phyloP scores from a whole-genome alignment of 2,888 invertebrate genomes.

The Dynastes hyllus region DNA sequence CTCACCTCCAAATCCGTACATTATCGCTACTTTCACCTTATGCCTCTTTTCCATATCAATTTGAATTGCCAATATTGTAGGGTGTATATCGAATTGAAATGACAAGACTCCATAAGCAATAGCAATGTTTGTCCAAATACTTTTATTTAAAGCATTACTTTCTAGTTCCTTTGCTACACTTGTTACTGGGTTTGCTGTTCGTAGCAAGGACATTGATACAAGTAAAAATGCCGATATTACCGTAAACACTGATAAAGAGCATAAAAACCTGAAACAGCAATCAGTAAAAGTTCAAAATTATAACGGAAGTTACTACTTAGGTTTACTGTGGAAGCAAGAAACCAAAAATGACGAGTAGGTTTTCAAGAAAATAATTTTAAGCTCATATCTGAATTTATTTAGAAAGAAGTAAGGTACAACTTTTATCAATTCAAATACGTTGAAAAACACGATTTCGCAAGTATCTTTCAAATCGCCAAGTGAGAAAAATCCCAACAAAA shows the following conservation, averaged over 20 bases:
- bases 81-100: conserved; percentile 88
- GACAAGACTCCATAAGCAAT: conserved; percentile 80
- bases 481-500: too few species aligned
- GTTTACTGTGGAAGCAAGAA: too few species aligned
- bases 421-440: too few species aligned
- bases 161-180: neutral
- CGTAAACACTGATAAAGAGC: conserved; percentile 78
- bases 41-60: conserved; percentile 90
- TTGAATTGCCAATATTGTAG: conserved; percentile 90
- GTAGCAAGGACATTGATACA: conserved; percentile 78
- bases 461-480: too few species aligned
- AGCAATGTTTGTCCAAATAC: conserved; percentile 72
- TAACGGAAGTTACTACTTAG: neutral
- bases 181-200: neutral
- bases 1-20: conserved; percentile 72
- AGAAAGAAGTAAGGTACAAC: too few species aligned
- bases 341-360: too few species aligned
- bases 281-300: neutral
- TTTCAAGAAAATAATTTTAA: too few species aligned
- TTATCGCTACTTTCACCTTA: conserved; percentile 82
- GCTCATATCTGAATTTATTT: too few species aligned
- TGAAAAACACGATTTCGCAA: too few species aligned
- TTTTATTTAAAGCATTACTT: conserved; percentile 50
- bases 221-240: conserved; percentile 79
- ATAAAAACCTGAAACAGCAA: conserved; percentile 74